These are phyloP conservation scores for Drosophila ficusphila DNA, from an alignment of 1,140 invertebrate genomes.

Conservation along the genomic window DNA sequence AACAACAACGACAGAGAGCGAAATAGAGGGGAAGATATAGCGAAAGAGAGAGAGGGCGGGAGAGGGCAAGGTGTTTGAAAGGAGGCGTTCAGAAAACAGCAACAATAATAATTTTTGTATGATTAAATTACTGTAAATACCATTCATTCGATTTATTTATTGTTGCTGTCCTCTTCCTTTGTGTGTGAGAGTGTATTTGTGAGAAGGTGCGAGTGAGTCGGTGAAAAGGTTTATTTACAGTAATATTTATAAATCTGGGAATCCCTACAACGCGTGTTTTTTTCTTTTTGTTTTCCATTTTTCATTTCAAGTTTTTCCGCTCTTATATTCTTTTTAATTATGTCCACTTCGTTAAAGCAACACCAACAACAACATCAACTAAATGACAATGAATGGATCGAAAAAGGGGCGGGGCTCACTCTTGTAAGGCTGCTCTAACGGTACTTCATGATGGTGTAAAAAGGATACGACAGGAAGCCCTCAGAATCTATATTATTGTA, in stretches of 20 bases:
- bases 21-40: conserved; percentile 11
- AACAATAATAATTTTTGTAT: conserved; percentile 6
- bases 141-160: background rate
- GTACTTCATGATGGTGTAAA: background rate
- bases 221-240: conserved; percentile 38
- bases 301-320: background rate
- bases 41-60: conserved; percentile 12
- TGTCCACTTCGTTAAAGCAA: conserved; percentile 28
- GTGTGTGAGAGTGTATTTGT: background rate
- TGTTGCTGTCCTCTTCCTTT: conserved; percentile 3
- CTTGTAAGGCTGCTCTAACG: conserved; percentile 18
- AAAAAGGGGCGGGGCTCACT: background rate
- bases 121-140: conserved; percentile 1
- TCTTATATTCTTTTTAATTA: conserved; percentile 1
- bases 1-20: conserved; percentile 47
- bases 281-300: background rate
- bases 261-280: background rate
- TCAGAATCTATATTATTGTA: background rate
- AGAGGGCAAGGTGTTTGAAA: conserved; percentile 4
- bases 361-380: conserved; percentile 51
- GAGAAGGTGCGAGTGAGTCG: background rate
- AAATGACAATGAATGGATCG: conserved; percentile 27
- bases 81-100: conserved; percentile 5
- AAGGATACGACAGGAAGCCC: background rate
- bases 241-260: background rate